Evolutionary conservation across 2,888 invertebrate species (phyloP).

Genomic region (Caenorhabditis sulstoni): DNA sequence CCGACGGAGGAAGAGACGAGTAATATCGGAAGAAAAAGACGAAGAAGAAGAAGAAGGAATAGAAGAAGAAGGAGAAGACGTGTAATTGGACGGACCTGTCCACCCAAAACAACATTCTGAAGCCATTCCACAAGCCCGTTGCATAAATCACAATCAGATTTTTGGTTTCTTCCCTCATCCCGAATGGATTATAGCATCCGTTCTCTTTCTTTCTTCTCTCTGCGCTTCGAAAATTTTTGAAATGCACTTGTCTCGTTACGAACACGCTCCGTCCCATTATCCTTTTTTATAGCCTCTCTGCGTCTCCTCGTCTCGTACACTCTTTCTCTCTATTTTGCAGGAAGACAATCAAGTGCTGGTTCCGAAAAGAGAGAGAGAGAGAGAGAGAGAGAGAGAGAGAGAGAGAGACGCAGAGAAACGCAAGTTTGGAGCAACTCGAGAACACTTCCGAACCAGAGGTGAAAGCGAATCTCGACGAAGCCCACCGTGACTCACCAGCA

Average conservation of each 20-base stretch:
- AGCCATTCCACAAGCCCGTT: slow-evolving; percentile 6
- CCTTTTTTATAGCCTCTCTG: slow-evolving; percentile 24
- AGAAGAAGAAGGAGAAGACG: too few species aligned
- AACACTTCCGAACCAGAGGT: too few species aligned
- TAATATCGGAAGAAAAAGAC: slow-evolving; percentile 18
- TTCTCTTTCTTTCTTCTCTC: background rate
- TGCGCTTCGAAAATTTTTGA: background rate
- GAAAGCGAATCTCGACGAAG: too few species aligned
- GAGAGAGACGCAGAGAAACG: slow-evolving; percentile 8
- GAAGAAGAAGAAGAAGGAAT: too few species aligned
- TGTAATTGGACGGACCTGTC: slow-evolving; percentile 2
- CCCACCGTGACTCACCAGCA: slow-evolving; percentile 46
- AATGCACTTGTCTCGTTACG: background rate
- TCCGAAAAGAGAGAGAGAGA: background rate
- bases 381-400: background rate
- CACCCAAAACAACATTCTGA: slow-evolving; percentile 8
- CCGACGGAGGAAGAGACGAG: slow-evolving; percentile 9
- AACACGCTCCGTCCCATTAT: slow-evolving; percentile 3
- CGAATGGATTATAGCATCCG: background rate
- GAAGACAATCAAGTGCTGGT: slow-evolving; percentile 23
- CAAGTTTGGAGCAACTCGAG: too few species aligned
- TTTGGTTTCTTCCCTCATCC: slow-evolving; percentile 1
- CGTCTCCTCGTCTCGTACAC: slow-evolving; percentile 6
- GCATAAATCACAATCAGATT: background rate
- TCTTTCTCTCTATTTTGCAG: slow-evolving; percentile 4